Percentiles rank a stretch among this genome's conserved stretches.
phyloP scores from a whole-genome alignment of 2,888 invertebrate genomes.

The Chrysolina americana region DNA sequence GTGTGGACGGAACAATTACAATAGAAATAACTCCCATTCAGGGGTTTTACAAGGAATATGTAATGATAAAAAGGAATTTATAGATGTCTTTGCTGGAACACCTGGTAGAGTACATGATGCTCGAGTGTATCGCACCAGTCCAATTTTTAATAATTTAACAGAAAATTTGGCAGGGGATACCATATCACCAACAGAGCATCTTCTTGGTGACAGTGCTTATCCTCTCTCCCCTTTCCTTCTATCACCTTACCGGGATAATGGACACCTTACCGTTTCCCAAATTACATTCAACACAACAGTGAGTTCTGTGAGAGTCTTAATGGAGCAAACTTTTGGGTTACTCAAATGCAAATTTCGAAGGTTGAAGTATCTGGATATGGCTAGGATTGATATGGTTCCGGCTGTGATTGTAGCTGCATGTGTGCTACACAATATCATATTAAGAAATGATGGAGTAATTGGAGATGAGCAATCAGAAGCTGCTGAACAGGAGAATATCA shows the following conservation, averaged over 20 bases:
- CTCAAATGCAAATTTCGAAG: constrained; percentile 54
- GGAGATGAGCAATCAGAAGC: not conserved
- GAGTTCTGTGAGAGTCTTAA: constrained; percentile 47
- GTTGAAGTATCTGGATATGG: constrained; percentile 55
- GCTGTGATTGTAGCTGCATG: constrained; percentile 34
- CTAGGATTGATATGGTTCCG: constrained; percentile 52
- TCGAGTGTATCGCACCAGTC: constrained; percentile 53
- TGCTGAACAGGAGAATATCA: not conserved
- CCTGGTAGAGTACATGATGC: constrained; percentile 54
- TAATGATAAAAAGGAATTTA: constrained; percentile 44
- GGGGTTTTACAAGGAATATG: constrained; percentile 54
- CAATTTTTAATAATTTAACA: constrained; percentile 44
- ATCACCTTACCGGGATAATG: constrained; percentile 52
- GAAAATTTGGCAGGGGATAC: constrained; percentile 21
- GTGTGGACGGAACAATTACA: too few relatives aligned
- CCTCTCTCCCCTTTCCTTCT: constrained; percentile 49
- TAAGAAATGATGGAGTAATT: constrained; percentile 1
- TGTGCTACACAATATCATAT: constrained; percentile 24
- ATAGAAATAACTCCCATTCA: constrained; percentile 50
- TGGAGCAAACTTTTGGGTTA: constrained; percentile 55
- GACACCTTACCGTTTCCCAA: constrained; percentile 42
- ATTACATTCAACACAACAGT: constrained; percentile 39
- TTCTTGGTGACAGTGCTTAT: constrained; percentile 55
- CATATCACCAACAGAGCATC: constrained; percentile 29
- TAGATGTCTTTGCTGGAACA: constrained; percentile 53